Percentiles rank a stretch among this genome's conserved stretches.
phyloP scores from a whole-genome alignment of 2,113 vertebrate species.

The Gnathochromis pfefferi region DNA sequence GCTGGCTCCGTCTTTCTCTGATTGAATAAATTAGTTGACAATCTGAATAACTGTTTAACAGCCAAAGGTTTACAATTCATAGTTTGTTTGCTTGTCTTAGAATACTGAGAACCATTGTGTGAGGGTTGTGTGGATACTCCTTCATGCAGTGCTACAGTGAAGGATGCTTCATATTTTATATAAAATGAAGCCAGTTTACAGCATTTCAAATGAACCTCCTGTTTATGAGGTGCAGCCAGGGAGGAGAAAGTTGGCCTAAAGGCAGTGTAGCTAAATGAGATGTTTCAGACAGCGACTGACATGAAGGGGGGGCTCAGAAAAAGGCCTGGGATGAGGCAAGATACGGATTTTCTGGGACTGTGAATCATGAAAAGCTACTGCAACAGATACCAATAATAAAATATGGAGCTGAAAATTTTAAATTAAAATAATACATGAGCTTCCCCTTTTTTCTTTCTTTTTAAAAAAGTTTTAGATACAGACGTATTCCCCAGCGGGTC shows the following conservation, averaged over 20 bases:
- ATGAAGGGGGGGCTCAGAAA: not conserved
- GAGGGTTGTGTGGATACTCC: not conserved
- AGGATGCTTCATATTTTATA: not conserved
- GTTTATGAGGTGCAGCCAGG: not conserved
- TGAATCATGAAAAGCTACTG: not conserved
- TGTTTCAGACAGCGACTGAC: not conserved
- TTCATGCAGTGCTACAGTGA: not conserved
- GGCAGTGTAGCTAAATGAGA: not conserved
- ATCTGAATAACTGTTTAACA: conserved; percentile 21
- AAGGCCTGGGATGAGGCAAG: not conserved
- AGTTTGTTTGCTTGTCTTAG: not conserved
- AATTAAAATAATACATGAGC: not conserved
- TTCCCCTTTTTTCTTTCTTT: not conserved
- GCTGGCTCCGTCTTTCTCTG: conserved; percentile 4
- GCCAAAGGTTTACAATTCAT: conserved; percentile 7
- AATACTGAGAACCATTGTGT: not conserved
- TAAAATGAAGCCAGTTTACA: not conserved
- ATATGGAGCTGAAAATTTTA: not conserved
- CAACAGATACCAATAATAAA: not conserved
- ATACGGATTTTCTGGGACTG: not conserved
- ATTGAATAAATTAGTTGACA: conserved; percentile 29
- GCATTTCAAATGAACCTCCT: not conserved
- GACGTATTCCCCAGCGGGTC: not conserved
- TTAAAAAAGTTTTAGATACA: not conserved
- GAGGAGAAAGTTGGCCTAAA: not conserved